Percentiles rank a stretch among this genome's conserved stretches.
phyloP scores from a whole-genome alignment of 2,888 invertebrate species.

The Polylopha cassiicola region DNA sequence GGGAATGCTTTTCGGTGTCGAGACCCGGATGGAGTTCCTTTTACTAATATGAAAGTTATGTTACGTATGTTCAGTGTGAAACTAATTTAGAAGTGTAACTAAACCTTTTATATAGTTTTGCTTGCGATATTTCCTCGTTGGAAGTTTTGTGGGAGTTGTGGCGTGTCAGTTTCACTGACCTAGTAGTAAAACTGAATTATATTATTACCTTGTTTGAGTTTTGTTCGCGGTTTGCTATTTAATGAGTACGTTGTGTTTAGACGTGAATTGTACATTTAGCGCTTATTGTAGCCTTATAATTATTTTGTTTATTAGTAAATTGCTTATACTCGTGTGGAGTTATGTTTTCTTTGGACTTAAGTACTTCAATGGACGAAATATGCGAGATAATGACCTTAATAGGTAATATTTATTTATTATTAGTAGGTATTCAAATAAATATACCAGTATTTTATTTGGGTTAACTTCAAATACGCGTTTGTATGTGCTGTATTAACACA shows the following conservation, averaged over 20 bases:
- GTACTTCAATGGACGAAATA: too few relatives aligned
- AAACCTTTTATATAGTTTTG: constrained; percentile 19
- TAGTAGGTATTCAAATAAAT: too few relatives aligned
- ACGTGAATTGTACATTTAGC: background rate
- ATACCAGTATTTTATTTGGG: too few relatives aligned
- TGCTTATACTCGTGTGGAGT: too few relatives aligned
- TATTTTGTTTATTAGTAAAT: too few relatives aligned
- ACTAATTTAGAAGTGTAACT: constrained; percentile 31
- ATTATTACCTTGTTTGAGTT: constrained; percentile 7
- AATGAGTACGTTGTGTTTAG: background rate
- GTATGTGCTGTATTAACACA: too few relatives aligned
- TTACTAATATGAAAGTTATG: constrained; percentile 45
- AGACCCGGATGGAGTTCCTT: constrained; percentile 29
- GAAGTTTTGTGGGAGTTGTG: constrained; percentile 13
- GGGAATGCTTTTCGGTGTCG: constrained; percentile 30
- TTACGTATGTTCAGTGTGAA: constrained; percentile 26
- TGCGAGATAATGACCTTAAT: too few relatives aligned
- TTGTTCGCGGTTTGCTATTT: background rate
- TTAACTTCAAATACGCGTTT: too few relatives aligned
- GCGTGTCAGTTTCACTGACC: constrained; percentile 2
- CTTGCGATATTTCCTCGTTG: constrained; percentile 12
- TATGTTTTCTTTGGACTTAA: too few relatives aligned
- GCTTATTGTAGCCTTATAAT: too few relatives aligned
- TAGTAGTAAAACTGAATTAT: constrained; percentile 5
- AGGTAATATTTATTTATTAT: too few relatives aligned